Percentiles rank a stretch among this genome's conserved stretches.
phyloP scores from a whole-genome alignment of 2,113 vertebrate species.

The Xenopus laevis region DNA sequence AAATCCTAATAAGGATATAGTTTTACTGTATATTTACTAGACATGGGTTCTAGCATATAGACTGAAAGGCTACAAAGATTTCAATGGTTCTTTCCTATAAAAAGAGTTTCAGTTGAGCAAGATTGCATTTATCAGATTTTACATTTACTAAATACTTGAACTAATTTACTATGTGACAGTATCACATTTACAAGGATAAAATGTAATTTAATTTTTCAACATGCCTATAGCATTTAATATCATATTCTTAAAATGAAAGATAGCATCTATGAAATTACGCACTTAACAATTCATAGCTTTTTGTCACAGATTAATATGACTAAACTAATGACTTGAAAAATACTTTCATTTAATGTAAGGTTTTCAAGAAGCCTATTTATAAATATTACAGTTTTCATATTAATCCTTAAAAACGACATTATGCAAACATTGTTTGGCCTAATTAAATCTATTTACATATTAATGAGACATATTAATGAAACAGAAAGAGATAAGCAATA shows the following conservation, averaged over 20 bases:
- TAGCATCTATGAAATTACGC: background rate
- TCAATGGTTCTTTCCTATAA: no score
- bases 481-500: background rate
- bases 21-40: no score
- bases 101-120: no score
- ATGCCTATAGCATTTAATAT: background rate
- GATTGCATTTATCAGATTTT: no score
- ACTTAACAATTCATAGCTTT: background rate
- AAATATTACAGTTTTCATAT: constrained; percentile 4
- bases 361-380: background rate
- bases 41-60: no score
- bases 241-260: background rate
- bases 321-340: background rate
- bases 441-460: background rate
- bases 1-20: no score
- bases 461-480: background rate
- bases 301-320: background rate
- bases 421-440: constrained; percentile 5
- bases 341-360: background rate
- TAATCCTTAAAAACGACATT: constrained; percentile 9
- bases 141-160: background rate
- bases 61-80: no score
- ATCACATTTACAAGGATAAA: background rate
- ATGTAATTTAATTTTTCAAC: background rate
- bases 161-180: background rate